These are phyloP conservation scores for Himantopus leucocephalus DNA, from an alignment of 2,113 vertebrate genomes.

Conservation along the genomic window DNA sequence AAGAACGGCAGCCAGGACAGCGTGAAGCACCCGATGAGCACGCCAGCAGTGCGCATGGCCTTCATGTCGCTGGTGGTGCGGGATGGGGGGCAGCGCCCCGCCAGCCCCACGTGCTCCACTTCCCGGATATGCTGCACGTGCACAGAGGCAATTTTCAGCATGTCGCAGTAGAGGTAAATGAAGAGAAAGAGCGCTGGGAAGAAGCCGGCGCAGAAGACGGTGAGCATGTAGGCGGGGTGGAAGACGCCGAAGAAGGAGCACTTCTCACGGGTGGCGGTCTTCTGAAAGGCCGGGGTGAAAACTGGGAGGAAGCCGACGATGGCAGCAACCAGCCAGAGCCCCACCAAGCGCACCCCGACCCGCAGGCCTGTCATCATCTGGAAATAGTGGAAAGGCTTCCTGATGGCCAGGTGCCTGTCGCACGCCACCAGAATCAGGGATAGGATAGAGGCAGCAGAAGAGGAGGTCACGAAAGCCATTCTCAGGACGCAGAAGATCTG, in stretches of 20 bases:
- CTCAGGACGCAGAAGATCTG: slow-evolving; percentile 78
- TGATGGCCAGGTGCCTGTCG: slow-evolving; percentile 90
- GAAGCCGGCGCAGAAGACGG: slow-evolving; percentile 80
- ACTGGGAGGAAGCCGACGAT: slow-evolving; percentile 83
- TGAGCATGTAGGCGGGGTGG: slow-evolving; percentile 76
- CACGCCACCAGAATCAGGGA: slow-evolving; percentile 87
- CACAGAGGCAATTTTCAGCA: slow-evolving; percentile 84
- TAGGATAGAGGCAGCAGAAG: slow-evolving; percentile 85
- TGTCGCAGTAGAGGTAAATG: slow-evolving; percentile 90
- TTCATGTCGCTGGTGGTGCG: slow-evolving; percentile 75
- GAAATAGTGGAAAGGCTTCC: slow-evolving; percentile 83
- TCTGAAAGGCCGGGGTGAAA: slow-evolving; percentile 73
- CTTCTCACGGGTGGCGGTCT: background rate
- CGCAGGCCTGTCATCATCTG: slow-evolving; percentile 72
- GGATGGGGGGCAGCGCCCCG: background rate
- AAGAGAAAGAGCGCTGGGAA: slow-evolving; percentile 83
- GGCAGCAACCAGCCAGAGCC: slow-evolving; percentile 80
- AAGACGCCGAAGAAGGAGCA: slow-evolving; percentile 87
- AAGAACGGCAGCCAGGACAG: slow-evolving; percentile 89
- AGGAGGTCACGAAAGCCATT: slow-evolving; percentile 84
- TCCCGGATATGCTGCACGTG: slow-evolving; percentile 84
- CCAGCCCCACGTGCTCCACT: slow-evolving; percentile 61
- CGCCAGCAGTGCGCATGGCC: slow-evolving; percentile 82
- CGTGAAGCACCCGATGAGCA: slow-evolving; percentile 85
- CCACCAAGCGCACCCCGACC: slow-evolving; percentile 56